phyloP scores from a whole-genome alignment of 2,797 vertebrate genomes.

The Myoxocephalus aenaeus region DNA sequence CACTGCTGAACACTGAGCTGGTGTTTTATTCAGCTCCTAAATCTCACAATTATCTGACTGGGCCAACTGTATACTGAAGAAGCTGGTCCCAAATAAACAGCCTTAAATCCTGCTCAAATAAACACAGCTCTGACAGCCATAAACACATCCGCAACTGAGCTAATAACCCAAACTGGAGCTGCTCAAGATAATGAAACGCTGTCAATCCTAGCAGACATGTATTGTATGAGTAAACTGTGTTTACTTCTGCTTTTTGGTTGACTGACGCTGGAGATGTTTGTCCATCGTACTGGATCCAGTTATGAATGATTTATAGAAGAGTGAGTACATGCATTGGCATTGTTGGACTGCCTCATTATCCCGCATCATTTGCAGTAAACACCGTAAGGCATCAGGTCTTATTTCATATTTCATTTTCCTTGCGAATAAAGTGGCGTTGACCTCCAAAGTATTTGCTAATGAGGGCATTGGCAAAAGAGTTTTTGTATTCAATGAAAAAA shows the following conservation, averaged over 20 bases:
- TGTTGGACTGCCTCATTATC: neutral
- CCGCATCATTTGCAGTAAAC: constrained; percentile 10
- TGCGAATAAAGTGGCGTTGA: constrained; percentile 23
- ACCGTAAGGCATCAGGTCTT: neutral
- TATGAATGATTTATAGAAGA: constrained; percentile 6
- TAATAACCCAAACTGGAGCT: constrained; percentile 28
- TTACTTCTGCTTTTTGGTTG: constrained; percentile 15
- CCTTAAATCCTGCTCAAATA: constrained; percentile 60
- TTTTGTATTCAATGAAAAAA: constrained; percentile 18
- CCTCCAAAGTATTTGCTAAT: constrained; percentile 37
- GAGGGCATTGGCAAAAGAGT: constrained; percentile 12
- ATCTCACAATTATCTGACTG: constrained; percentile 49
- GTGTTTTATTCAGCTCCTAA: constrained; percentile 45
- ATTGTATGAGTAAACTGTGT: constrained; percentile 17
- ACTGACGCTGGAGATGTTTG: constrained; percentile 19
- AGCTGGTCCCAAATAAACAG: constrained; percentile 48
- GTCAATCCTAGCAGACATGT: neutral
- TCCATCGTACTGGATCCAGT: neutral
- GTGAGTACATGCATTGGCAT: neutral
- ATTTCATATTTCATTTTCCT: constrained; percentile 22
- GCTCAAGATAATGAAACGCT: constrained; percentile 26
- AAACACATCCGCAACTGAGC: constrained; percentile 56
- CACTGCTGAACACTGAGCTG: constrained; percentile 22
- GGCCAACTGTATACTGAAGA: constrained; percentile 30
- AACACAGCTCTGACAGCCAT: constrained; percentile 46